These are phyloP conservation scores for Lagothrix lagotricha DNA, from an alignment of 2,797 vertebrate species.

Conservation along the genomic window DNA sequence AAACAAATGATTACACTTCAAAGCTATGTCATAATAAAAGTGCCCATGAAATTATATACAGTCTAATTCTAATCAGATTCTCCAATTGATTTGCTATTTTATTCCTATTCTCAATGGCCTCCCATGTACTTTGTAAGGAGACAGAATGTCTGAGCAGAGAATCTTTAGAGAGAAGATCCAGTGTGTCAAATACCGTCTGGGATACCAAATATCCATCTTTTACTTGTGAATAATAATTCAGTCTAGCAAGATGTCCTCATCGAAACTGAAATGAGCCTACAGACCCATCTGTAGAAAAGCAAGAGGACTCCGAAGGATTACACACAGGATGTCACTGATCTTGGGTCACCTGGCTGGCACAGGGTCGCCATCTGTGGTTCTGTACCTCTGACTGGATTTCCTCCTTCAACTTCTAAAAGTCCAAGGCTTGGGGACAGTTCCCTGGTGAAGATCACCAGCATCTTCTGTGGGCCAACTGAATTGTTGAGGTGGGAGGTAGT, in stretches of 20 bases:
- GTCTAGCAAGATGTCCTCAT: not conserved
- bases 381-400: not conserved
- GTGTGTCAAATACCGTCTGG: slow-evolving; percentile 48
- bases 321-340: not conserved
- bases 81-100: slow-evolving; percentile 60
- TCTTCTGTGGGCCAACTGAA: not conserved
- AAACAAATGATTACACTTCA: not conserved
- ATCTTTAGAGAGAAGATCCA: slow-evolving; percentile 55
- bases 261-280: not conserved
- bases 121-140: slow-evolving; percentile 69
- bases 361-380: too few relatives aligned
- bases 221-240: slow-evolving; percentile 47
- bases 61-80: slow-evolving; percentile 50
- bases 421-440: not conserved
- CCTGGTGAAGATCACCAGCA: not conserved
- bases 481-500: not conserved
- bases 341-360: not conserved
- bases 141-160: slow-evolving; percentile 69
- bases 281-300: not conserved
- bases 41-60: not conserved
- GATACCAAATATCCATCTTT: slow-evolving; percentile 44
- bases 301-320: not conserved
- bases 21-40: slow-evolving; percentile 1
- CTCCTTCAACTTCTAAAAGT: not conserved
- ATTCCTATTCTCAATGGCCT: slow-evolving; percentile 58